These are phyloP conservation scores for Zenarchopterus dispar DNA, from an alignment of 2,797 vertebrate species.

Conservation along the genomic window DNA sequence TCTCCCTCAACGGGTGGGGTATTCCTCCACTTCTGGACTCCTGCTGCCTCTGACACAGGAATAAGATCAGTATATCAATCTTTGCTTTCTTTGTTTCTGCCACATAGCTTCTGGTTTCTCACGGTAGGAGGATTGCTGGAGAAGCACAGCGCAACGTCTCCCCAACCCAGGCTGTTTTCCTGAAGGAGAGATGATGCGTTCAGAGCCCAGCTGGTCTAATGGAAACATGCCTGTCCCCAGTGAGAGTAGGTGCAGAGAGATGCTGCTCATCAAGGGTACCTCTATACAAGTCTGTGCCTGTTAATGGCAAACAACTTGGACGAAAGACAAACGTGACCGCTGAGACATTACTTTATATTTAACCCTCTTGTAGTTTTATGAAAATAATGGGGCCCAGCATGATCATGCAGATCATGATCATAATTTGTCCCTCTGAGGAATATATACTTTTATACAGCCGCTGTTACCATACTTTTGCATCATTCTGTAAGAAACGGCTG, in stretches of 20 bases:
- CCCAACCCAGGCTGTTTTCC: conserved; percentile 41
- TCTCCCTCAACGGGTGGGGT: conserved; percentile 7
- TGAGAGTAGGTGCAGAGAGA: conserved; percentile 65
- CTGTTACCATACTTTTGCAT: conserved; percentile 28
- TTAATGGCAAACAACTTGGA: conserved; percentile 58
- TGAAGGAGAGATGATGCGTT: conserved; percentile 40
- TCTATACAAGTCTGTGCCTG: conserved; percentile 69
- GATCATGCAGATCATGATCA: conserved; percentile 12
- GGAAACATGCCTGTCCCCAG: conserved; percentile 74
- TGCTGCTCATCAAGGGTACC: conserved; percentile 54
- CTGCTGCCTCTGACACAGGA: conserved; percentile 36
- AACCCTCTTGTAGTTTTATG: conserved; percentile 20
- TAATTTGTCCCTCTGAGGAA: conserved; percentile 11
- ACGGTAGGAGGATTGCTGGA: background rate
- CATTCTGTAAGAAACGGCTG: conserved; percentile 3
- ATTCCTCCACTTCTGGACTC: conserved; percentile 31
- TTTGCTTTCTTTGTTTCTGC: conserved; percentile 52
- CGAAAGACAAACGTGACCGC: conserved; percentile 46
- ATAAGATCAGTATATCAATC: conserved; percentile 31
- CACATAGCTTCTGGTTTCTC: conserved; percentile 28
- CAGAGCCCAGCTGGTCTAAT: conserved; percentile 63
- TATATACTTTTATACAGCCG: conserved; percentile 25
- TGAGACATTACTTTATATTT: conserved; percentile 50
- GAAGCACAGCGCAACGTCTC: background rate
- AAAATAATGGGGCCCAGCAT: conserved; percentile 18